Evolutionary conservation across 2,797 vertebrate species (phyloP), one percentile per base, ranked within the genome.

Genomic region (Liparis tanakae): DNA sequence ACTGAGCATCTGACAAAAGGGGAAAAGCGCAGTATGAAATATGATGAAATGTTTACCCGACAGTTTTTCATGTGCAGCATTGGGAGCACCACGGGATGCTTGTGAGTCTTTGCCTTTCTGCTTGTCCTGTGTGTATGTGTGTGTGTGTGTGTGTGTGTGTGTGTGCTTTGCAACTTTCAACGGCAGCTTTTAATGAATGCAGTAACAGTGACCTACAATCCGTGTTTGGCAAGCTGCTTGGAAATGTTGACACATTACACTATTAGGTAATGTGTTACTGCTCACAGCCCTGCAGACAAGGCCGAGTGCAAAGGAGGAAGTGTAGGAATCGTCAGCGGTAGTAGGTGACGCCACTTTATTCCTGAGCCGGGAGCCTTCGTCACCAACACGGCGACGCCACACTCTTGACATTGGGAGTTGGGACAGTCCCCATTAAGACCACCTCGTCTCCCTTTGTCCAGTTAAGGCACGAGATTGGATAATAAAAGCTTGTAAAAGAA

Each of bases 401-500:
- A 59, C 65, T 20, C 66, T 37, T 80, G 68, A 86, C 67, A 44
- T 60, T 66, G 76, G 79, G 44, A 51, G 36, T 15, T 59, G 1
- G 5, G 14, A 54, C 6, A 60, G 17, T 60, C 72, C 39, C 37
- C 57, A 2, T 25, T 6, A n/a, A 69, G 51, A 61, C 58, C 57
- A 61, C 58, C 57, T 60, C 3, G 1, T 77, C 61, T 79, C 37
- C 36, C 71, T 84, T 71, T 80, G 85, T 73, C 79, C 71, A 74
- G 78, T 54, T 59, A 76, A 3, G 1, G 54, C 64, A 10, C 44
- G 13, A 84, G 73, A 86, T 82, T 88, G 81, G 77, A 83, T 80
- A 81, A 76, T 89, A 88, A 90, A 83, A 41, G 17, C 56, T 69
- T 76, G 77, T 76, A 79, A 83, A 82, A n/a, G 25, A 44, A n/a